Percentiles rank a stretch among this genome's conserved stretches.
Evolutionary conservation across 2,113 vertebrate species (phyloP).

Genomic region (Ancistrus triradiatus): DNA sequence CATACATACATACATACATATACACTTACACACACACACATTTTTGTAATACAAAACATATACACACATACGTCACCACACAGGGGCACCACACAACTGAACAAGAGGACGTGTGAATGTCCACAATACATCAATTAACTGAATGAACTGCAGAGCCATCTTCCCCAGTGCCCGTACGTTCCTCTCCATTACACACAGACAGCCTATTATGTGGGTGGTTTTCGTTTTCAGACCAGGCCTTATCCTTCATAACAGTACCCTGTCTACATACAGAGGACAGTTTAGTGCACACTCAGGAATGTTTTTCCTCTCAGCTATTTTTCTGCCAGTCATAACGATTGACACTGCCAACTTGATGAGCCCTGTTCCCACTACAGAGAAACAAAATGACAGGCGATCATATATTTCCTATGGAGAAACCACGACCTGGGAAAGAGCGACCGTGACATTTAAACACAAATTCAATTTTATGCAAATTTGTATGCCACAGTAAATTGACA

Average conservation of each 20-base stretch:
- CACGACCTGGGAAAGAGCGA: too few species aligned
- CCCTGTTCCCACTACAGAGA: too few species aligned
- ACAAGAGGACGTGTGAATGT: not conserved
- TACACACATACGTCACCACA: not conserved
- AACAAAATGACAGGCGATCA: too few species aligned
- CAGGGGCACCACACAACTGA: not conserved
- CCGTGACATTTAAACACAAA: too few species aligned
- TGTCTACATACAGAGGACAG: slow-evolving; percentile 1
- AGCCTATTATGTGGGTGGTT: slow-evolving; percentile 11
- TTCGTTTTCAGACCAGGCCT: slow-evolving; percentile 5
- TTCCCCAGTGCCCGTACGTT: not conserved
- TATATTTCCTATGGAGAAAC: too few species aligned
- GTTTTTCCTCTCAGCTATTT: not conserved
- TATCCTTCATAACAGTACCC: not conserved
- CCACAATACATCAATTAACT: slow-evolving; percentile 2
- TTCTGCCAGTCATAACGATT: not conserved
- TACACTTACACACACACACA: slow-evolving; percentile 22
- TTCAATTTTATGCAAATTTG: too few species aligned
- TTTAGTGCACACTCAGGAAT: not conserved
- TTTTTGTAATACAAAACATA: too few species aligned
- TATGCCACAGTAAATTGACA: too few species aligned
- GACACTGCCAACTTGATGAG: too few species aligned
- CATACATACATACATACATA: not conserved
- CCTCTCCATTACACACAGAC: not conserved
- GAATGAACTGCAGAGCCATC: not conserved